Percentiles rank a stretch among this genome's conserved stretches.
phyloP scores from a whole-genome alignment of 1,140 invertebrate genomes.

The Sarcophaga bullata region DNA sequence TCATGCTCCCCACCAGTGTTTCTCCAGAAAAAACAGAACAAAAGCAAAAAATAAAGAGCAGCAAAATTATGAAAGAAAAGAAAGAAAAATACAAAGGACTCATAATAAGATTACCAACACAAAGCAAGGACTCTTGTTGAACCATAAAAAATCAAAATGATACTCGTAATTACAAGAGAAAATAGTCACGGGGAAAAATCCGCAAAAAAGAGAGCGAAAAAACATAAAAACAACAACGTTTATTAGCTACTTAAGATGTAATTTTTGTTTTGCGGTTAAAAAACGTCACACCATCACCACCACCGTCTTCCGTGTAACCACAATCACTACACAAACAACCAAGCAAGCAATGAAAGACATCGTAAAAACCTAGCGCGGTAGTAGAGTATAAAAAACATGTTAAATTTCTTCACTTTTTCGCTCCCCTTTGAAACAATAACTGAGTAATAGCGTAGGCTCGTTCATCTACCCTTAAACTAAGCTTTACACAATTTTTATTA shows the following conservation, averaged over 20 bases:
- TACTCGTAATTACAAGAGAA: conserved; percentile 31
- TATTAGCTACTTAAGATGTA: conserved; percentile 39
- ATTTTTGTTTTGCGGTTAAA: conserved; percentile 15
- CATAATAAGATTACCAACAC: conserved; percentile 29
- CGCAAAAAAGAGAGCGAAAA: not conserved
- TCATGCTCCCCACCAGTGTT: not conserved
- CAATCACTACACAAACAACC: too few species aligned
- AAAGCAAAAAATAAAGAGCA: not conserved
- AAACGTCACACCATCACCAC: not conserved
- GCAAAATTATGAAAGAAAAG: not conserved
- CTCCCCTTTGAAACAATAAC: not conserved
- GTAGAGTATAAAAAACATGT: not conserved
- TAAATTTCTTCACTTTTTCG: not conserved
- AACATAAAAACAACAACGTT: not conserved
- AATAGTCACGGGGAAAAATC: not conserved
- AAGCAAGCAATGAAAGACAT: too few species aligned
- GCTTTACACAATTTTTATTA: not conserved
- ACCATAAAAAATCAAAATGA: conserved; percentile 2
- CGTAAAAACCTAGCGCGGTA: too few species aligned
- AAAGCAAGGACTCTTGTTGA: conserved; percentile 9
- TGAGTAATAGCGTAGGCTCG: not conserved
- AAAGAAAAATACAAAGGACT: conserved; percentile 6
- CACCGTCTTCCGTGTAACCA: not conserved
- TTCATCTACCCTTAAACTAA: conserved; percentile 4
- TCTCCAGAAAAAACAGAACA: conserved; percentile 41